These are phyloP conservation scores for Dryobota labecula DNA, from an alignment of 2,888 invertebrate species.

Conservation along the genomic window DNA sequence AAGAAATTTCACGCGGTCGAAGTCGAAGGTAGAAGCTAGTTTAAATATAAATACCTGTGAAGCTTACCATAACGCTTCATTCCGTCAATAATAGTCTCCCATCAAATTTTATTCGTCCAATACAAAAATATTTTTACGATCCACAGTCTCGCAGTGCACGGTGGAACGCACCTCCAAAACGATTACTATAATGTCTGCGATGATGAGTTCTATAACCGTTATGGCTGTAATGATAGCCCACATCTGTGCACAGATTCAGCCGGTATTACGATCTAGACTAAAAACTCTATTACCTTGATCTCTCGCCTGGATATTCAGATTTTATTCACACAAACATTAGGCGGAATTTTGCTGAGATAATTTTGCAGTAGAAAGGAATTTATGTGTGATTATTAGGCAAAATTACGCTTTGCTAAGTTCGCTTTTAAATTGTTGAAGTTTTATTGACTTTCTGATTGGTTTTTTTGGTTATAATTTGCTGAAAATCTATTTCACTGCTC, in stretches of 20 bases:
- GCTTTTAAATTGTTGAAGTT: background rate
- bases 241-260: constrained; percentile 79
- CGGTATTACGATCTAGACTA: constrained; percentile 55
- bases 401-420: background rate
- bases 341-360: constrained; percentile 2
- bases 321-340: constrained; percentile 49
- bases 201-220: constrained; percentile 86
- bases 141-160: constrained; percentile 39
- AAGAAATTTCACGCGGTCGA: no score
- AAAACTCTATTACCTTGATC: constrained; percentile 49
- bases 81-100: constrained; percentile 21
- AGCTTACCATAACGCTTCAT: constrained; percentile 12
- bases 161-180: constrained; percentile 70
- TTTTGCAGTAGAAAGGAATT: background rate
- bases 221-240: constrained; percentile 80
- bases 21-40: no score
- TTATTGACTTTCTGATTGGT: no score
- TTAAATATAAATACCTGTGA: background rate
- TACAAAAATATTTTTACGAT: constrained; percentile 41
- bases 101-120: constrained; percentile 50
- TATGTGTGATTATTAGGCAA: background rate
- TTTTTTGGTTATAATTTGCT: background rate
- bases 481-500: background rate
- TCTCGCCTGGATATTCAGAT: constrained; percentile 47
- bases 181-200: constrained; percentile 82